A percentile compares a stretch with the other conserved stretches of the same genome.
Conservation (phyloP, 2,113 vertebrate genomes). For the Mungos mungo region DNA sequence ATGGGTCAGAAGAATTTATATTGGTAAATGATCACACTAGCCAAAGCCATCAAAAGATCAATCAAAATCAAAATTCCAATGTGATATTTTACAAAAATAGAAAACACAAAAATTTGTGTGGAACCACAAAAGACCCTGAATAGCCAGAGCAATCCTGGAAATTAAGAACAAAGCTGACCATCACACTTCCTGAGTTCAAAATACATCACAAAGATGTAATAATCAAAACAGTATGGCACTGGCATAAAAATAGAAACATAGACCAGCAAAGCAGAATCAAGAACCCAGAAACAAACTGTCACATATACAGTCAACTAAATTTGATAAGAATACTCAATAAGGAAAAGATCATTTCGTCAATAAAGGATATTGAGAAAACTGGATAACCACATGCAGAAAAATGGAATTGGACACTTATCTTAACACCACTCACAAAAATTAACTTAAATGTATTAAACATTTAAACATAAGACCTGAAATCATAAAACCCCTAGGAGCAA, state of each 20-base stretch:
- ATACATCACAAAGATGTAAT: not conserved
- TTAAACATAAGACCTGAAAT: not conserved
- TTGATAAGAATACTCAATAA: not conserved
- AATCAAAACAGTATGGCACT: not conserved
- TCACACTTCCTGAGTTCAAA: not conserved
- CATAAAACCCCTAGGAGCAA: not conserved
- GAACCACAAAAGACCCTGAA: not conserved
- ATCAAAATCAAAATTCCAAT: not conserved
- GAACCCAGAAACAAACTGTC: not conserved
- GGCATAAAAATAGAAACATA: not conserved
- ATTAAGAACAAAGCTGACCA: not conserved
- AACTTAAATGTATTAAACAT: not conserved
- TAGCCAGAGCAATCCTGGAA: not conserved
- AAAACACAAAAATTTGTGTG: not conserved
- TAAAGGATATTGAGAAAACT: not conserved
- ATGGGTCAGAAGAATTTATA: not conserved
- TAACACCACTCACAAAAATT: not conserved
- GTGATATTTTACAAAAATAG: not conserved
- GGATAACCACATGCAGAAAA: not conserved
- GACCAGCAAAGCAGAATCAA: not conserved
- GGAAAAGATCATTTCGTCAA: not conserved
- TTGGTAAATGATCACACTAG: not conserved
- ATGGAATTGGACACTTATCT: not conserved
- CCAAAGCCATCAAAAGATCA: not conserved
- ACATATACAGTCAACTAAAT: not conserved